A percentile compares a stretch with the other conserved stretches of the same genome.
Evolutionary conservation across 2,797 vertebrate species (phyloP).

Genomic region (Lateolabrax maculatus): DNA sequence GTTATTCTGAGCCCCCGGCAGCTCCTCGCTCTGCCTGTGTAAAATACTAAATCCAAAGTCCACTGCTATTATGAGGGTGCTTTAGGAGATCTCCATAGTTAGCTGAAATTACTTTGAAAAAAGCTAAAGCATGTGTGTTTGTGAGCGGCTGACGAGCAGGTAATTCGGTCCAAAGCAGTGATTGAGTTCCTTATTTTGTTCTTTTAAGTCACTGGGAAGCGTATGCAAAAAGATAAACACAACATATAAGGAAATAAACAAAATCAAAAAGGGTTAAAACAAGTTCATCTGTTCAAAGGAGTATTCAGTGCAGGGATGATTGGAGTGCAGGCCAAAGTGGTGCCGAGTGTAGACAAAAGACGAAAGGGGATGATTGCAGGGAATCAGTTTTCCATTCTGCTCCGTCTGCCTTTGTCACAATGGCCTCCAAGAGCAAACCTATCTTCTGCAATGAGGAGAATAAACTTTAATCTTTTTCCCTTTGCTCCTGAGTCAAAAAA

Average conservation of each 20-base stretch:
- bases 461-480: constrained; percentile 57
- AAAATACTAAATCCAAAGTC: constrained; percentile 63
- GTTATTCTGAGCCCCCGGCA: constrained; percentile 69
- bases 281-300: constrained; percentile 66
- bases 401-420: constrained; percentile 58
- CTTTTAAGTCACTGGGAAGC: constrained; percentile 57
- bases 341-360: constrained; percentile 68
- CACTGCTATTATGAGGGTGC: constrained; percentile 48
- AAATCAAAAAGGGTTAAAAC: constrained; percentile 71
- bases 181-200: constrained; percentile 44
- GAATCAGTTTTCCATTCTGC: constrained; percentile 76
- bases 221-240: constrained; percentile 64
- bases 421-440: constrained; percentile 55
- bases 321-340: constrained; percentile 64
- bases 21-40: constrained; percentile 56
- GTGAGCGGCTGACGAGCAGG: constrained; percentile 7
- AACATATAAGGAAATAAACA: constrained; percentile 72
- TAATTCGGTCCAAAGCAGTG: constrained; percentile 24
- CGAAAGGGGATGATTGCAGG: constrained; percentile 76
- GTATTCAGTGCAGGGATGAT: constrained; percentile 52
- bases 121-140: constrained; percentile 48
- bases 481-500: constrained; percentile 38
- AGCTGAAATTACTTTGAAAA: constrained; percentile 56
- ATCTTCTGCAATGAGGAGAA: constrained; percentile 45
- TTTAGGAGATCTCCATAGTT: constrained; percentile 68